A percentile compares a stretch with the other conserved stretches of the same genome.
phyloP scores from a whole-genome alignment of 2,888 invertebrate species.

The Volucella inflata region DNA sequence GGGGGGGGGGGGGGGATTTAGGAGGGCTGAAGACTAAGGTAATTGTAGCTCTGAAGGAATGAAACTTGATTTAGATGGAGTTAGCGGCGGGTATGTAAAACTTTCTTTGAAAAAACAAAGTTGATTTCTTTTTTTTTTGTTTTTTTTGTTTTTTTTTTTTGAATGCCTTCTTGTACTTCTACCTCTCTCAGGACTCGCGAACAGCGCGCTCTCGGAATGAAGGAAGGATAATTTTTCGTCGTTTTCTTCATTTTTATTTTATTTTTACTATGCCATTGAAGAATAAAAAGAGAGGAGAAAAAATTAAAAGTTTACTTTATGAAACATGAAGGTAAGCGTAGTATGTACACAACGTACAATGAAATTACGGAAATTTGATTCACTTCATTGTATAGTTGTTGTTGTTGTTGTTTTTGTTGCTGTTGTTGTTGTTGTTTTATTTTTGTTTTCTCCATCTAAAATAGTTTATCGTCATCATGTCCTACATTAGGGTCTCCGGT shows the following conservation, averaged over 20 bases:
- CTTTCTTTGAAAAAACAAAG: conserved; percentile 57
- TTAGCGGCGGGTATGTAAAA: conserved; percentile 74
- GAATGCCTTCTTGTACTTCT: conserved; percentile 28
- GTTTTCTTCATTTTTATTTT: conserved; percentile 30
- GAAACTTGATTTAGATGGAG: conserved; percentile 74
- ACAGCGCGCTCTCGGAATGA: conserved; percentile 6
- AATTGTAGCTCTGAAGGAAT: conserved; percentile 47
- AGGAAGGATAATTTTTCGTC: conserved; percentile 69
- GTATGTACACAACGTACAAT: conserved; percentile 69
- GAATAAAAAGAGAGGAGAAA: conserved; percentile 25
- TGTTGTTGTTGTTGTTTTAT: conserved; percentile 45
- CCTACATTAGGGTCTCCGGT: conserved; percentile 57
- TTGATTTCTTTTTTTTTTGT: conserved; percentile 21
- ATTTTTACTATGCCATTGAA: not conserved
- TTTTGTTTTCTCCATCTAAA: conserved; percentile 74
- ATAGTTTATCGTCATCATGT: conserved; percentile 78
- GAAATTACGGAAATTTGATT: conserved; percentile 75
- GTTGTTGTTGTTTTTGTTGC: conserved; percentile 57
- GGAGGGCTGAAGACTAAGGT: not conserved
- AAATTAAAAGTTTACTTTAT: conserved; percentile 75
- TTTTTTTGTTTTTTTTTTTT: conserved; percentile 25
- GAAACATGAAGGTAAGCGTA: conserved; percentile 73
- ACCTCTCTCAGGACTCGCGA: conserved; percentile 16
- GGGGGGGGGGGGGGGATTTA: not conserved
- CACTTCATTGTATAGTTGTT: conserved; percentile 68